Conservation (phyloP, 2,797 vertebrate genomes). For the Lutjanus campechanus region DNA sequence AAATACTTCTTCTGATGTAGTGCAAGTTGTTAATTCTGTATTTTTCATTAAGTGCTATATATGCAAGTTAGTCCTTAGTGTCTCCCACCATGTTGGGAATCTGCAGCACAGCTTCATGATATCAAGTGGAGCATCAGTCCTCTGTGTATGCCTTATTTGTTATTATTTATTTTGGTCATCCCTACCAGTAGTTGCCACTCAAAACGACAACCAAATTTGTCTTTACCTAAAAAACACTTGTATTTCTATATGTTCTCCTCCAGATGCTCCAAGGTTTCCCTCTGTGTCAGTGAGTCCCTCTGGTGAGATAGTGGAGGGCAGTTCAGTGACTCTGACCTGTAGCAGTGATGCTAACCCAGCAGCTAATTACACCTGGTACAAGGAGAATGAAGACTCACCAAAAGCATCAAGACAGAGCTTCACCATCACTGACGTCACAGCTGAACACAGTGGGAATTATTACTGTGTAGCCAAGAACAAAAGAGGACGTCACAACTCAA, state of each 20-base stretch:
- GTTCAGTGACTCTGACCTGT: slow-evolving; percentile 51
- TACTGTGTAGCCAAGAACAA: slow-evolving; percentile 53
- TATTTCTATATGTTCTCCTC: background rate
- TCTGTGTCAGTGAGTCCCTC: background rate
- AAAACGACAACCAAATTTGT: no score
- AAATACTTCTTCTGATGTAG: no score
- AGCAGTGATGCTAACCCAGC: slow-evolving; percentile 64
- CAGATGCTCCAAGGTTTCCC: slow-evolving; percentile 25
- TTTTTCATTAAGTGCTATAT: no score
- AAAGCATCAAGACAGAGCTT: slow-evolving; percentile 36
- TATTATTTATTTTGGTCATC: no score
- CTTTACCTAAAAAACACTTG: no score
- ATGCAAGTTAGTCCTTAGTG: no score
- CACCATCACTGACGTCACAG: slow-evolving; percentile 34
- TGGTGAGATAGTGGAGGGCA: slow-evolving; percentile 1
- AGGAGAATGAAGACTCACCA: slow-evolving; percentile 8
- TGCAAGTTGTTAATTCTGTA: no score
- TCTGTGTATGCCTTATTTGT: no score
- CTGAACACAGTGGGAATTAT: slow-evolving; percentile 56
- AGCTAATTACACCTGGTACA: slow-evolving; percentile 55
- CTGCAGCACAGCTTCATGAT: no score
- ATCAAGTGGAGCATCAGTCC: no score
- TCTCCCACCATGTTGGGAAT: no score
- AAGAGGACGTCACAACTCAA: slow-evolving; percentile 14
- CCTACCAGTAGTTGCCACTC: no score